Percentiles rank a stretch among this genome's conserved stretches.
Conservation (phyloP, 2,113 vertebrate species). For the Muntiacus reevesi region DNA sequence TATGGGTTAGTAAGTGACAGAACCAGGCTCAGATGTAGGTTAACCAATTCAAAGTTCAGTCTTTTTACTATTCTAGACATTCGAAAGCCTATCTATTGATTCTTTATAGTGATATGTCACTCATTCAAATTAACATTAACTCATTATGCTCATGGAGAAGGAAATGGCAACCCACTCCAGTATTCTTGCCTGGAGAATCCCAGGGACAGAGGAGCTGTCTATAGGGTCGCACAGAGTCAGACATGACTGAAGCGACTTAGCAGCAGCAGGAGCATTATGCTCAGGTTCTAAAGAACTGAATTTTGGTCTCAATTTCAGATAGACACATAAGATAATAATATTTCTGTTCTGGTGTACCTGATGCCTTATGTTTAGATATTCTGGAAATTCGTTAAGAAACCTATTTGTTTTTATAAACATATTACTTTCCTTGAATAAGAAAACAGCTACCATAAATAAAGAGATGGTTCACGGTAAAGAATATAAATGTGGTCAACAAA, state of each 20-base stretch:
- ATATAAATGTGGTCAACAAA: neutral
- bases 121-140: neutral
- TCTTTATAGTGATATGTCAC: neutral
- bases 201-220: too few species aligned
- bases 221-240: too few species aligned
- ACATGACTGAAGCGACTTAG: too few species aligned
- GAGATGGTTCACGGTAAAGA: neutral
- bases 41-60: neutral
- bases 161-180: too few species aligned
- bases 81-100: neutral
- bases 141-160: neutral
- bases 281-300: constrained; percentile 7
- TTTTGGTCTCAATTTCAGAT: neutral
- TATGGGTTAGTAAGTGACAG: neutral
- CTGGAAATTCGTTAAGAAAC: neutral
- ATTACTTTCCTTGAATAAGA: constrained; percentile 18
- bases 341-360: neutral
- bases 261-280: too few species aligned
- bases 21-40: neutral
- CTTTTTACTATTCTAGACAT: neutral
- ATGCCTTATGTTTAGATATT: neutral
- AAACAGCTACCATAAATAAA: neutral
- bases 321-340: neutral
- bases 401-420: neutral
- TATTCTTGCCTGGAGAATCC: too few species aligned